Base-by-base conservation (phyloP, 2,113 vertebrate species). In the Poeciliopsis occidentalis region DNA sequence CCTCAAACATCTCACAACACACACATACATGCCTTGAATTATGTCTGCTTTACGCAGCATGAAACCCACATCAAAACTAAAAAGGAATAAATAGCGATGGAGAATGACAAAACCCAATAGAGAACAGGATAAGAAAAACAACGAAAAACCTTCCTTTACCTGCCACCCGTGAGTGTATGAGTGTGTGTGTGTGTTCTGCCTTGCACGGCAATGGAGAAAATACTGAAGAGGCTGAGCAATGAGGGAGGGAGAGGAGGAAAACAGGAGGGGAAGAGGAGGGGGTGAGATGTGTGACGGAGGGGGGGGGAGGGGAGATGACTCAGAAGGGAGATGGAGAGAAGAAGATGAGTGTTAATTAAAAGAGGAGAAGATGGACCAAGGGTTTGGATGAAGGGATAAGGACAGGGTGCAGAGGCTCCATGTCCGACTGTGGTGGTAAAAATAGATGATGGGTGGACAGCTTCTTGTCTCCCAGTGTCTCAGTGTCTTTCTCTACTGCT, bases 291-390 rank as follows among this genome's bases (percentile, higher is more conserved):
- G 82, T 85, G 89, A 87, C 74, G 69, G 85, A 79, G 87, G 83
- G 81, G 92, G 92, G 88, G 87, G 91, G 88, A 87, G 86, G 90
- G 90, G 79, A 82, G 87, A 92, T 93, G 93, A 94, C 83, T 92
- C 91, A 93, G 85, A 88, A 80, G 65, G 85, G 87, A 87, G 92
- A 92, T 60, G 76, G 85, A 84, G 88, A 88, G 87, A 83, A 78
- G 78, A 78, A 84, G 80, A 89, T 70, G 84, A 85, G 85, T 87
- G 84, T 79, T 90, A 81, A 92, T 91, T 88, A 89, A 85, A 88
- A 37, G 82, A 81, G 82, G 60, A 81, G 68, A 79, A 65, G 86
- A 89, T 73, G 85, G 83, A 85, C 32, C 31, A 67, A 85, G 82
- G 83, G 75, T 84, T 61, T 47, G 78, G 79, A 85, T 73, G 81